phyloP scores from a whole-genome alignment of 2,113 vertebrate species.

The human (Homo sapiens) region GRCh38 chr5:303001-303500 shows the following conservation, averaged over 20 bases:
- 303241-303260: accelerated
- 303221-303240: accelerated
- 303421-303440: background rate
- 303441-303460: background rate
- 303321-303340: background rate
- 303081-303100: background rate
- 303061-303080: too few species aligned
- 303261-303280: background rate
- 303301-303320: too few species aligned
- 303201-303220: background rate
- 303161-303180: background rate
- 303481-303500: too few species aligned
- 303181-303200: background rate
- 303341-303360: background rate
- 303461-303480: background rate
- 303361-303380: background rate
- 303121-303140: background rate
- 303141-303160: background rate
- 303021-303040: background rate
- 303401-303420: background rate
- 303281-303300: accelerated
- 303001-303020: too few species aligned
- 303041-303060: background rate
- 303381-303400: background rate
- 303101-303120: background rate